These are phyloP conservation scores for Tribolium castaneum DNA, from an alignment of 1,140 invertebrate species.

Conservation along the genomic window DNA sequence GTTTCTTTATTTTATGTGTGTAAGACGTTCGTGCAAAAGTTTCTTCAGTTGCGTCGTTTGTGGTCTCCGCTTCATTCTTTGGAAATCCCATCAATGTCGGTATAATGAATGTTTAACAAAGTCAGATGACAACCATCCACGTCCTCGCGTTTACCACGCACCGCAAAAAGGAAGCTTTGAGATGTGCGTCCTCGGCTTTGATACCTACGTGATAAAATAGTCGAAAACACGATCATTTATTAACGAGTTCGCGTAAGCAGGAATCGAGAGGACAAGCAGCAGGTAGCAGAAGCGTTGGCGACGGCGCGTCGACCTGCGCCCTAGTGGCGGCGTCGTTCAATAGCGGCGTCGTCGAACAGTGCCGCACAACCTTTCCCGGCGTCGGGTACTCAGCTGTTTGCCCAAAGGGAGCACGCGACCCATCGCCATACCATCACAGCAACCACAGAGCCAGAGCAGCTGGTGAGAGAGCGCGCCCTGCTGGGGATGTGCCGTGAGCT, in stretches of 20 bases:
- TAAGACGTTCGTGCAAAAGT: not conserved
- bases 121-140: not conserved
- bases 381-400: slow-evolving; percentile 61
- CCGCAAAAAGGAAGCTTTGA: not conserved
- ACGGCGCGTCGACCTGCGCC: slow-evolving; percentile 59
- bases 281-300: slow-evolving; percentile 59
- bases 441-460: slow-evolving; percentile 1
- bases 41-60: not conserved
- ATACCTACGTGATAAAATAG: slow-evolving; percentile 51
- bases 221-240: slow-evolving; percentile 55
- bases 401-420: slow-evolving; percentile 55
- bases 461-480: not conserved
- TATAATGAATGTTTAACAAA: not conserved
- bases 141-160: not conserved
- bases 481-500: not conserved
- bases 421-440: not conserved
- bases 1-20: too few relatives aligned
- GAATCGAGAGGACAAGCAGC: slow-evolving; percentile 57
- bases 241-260: slow-evolving; percentile 47
- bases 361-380: slow-evolving; percentile 62
- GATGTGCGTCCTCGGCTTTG: not conserved
- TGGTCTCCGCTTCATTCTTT: not conserved
- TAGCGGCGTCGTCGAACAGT: slow-evolving; percentile 61
- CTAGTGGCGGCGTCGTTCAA: slow-evolving; percentile 63
- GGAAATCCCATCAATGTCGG: not conserved